phyloP scores from a whole-genome alignment of 2,113 vertebrate genomes.

The Myotis yumanensis region DNA sequence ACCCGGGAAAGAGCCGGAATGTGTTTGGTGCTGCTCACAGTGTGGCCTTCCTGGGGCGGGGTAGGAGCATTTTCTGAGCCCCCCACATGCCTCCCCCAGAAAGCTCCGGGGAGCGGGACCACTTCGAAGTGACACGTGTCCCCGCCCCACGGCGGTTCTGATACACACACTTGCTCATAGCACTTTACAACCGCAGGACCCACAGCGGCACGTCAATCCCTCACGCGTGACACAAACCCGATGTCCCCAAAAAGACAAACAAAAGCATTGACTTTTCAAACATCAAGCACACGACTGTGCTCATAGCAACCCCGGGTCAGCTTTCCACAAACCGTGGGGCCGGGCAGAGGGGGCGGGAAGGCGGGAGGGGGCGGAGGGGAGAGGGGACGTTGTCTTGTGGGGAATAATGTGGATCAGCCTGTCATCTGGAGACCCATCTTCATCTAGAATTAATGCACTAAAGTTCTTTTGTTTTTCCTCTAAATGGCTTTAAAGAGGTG shows the following conservation, averaged over 20 bases:
- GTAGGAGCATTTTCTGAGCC: background rate
- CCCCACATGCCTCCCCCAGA: background rate
- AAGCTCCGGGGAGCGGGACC: background rate
- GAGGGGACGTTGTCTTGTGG: conserved; percentile 74
- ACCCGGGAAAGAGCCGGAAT: background rate
- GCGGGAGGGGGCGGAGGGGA: background rate
- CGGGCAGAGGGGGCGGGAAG: conserved; percentile 47
- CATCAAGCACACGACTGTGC: conserved; percentile 26
- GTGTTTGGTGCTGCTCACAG: background rate
- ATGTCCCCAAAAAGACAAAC: conserved; percentile 71
- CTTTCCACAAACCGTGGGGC: conserved; percentile 3
- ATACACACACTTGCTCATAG: conserved; percentile 58
- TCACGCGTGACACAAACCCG: conserved; percentile 43
- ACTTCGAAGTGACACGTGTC: accelerated
- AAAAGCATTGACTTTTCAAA: conserved; percentile 45
- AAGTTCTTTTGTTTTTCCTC: conserved; percentile 84
- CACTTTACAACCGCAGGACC: conserved; percentile 35
- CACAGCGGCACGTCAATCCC: background rate
- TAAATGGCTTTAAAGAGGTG: conserved; percentile 83
- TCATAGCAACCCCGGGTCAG: conserved; percentile 18
- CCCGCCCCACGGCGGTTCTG: background rate
- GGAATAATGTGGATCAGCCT: conserved; percentile 76
- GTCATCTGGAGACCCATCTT: conserved; percentile 82
- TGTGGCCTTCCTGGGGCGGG: background rate
- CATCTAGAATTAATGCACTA: conserved; percentile 83